Conservation (phyloP, 53 echinoderm and acorn worm genomes). For the Paracentrotus lividus region DNA sequence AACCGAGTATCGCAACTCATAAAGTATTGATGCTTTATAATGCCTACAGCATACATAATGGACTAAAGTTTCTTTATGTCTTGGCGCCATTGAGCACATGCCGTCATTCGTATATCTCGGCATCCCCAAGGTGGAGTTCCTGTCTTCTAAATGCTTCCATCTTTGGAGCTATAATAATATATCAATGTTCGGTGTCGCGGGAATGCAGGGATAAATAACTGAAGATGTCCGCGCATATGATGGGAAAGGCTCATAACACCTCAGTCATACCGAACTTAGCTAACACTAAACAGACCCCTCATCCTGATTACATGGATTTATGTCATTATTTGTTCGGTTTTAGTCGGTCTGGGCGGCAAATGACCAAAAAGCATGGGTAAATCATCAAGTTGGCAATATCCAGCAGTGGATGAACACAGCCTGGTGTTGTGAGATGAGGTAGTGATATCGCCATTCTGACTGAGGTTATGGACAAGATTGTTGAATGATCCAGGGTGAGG, state of each 20-base stretch:
- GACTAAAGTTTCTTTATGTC: neutral
- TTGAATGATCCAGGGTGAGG: neutral
- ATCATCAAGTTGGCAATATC: too few relatives aligned
- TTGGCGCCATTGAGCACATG: neutral
- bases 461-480: neutral
- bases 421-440: too few relatives aligned
- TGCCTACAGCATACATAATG: neutral
- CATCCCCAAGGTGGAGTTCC: neutral
- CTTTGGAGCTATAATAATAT: neutral
- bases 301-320: too few relatives aligned
- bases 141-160: neutral
- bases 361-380: too few relatives aligned
- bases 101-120: neutral
- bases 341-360: too few relatives aligned
- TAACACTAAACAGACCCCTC: too few relatives aligned
- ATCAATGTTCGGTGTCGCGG: neutral
- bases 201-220: neutral
- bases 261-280: too few relatives aligned
- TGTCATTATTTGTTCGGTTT: too few relatives aligned
- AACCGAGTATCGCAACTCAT: neutral
- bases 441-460: too few relatives aligned
- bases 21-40: neutral
- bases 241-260: too few relatives aligned
- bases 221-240: neutral
- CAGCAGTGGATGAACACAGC: too few relatives aligned